phyloP scores from a whole-genome alignment of 2,113 vertebrate genomes.

The Carollia perspicillata region DNA sequence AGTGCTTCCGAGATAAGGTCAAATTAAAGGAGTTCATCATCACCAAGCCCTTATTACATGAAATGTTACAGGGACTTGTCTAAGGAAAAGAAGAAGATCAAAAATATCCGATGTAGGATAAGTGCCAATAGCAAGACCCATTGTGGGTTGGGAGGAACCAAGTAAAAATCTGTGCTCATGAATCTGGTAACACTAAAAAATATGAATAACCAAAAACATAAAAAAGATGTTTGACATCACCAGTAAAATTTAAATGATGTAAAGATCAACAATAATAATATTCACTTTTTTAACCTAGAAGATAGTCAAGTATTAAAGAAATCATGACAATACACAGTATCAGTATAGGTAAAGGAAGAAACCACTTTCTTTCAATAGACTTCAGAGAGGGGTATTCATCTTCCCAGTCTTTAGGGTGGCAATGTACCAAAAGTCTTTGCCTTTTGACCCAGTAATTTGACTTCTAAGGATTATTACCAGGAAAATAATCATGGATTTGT shows the following conservation, averaged over 20 bases:
- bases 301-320: not conserved
- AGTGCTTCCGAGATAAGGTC: no score
- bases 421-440: not conserved
- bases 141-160: not conserved
- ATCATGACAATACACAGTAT: not conserved
- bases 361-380: not conserved
- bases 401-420: not conserved
- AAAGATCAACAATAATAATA: not conserved
- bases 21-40: no score
- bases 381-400: not conserved
- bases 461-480: slow-evolving; percentile 27
- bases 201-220: not conserved
- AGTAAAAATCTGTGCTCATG: not conserved
- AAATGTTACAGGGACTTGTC: no score
- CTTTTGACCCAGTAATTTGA: not conserved
- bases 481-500: slow-evolving; percentile 14
- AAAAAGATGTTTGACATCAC: not conserved
- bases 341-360: not conserved
- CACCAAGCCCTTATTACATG: no score
- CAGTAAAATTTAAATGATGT: not conserved
- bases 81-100: no score
- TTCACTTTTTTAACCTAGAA: not conserved
- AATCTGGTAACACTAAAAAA: not conserved
- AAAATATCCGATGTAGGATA: not conserved
- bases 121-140: not conserved